These are phyloP conservation scores for Drosophila pachea DNA, from an alignment of 1,140 invertebrate species.

Conservation along the genomic window DNA sequence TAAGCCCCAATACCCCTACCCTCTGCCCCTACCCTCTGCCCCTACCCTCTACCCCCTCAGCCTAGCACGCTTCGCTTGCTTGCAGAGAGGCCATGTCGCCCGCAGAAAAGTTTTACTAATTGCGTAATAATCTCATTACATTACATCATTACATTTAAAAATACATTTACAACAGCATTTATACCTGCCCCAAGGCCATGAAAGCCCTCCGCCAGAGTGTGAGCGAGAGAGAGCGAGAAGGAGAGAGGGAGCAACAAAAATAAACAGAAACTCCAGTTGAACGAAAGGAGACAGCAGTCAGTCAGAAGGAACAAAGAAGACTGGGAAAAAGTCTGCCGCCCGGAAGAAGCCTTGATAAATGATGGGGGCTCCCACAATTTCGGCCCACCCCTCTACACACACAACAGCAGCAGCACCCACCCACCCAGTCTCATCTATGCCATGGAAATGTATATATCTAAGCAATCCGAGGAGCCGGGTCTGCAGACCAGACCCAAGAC, in stretches of 20 bases:
- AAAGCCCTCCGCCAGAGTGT: slow-evolving; percentile 13
- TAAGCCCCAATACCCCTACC: background rate
- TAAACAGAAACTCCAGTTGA: slow-evolving; percentile 14
- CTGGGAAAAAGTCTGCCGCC: slow-evolving; percentile 45
- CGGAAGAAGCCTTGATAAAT: slow-evolving; percentile 72
- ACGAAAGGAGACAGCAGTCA: slow-evolving; percentile 22
- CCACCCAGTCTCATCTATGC: slow-evolving; percentile 25
- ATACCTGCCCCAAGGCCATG: slow-evolving; percentile 68
- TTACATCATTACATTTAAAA: slow-evolving; percentile 78
- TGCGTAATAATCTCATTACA: slow-evolving; percentile 77
- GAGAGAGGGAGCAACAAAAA: background rate
- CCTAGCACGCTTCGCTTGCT: too few species aligned
- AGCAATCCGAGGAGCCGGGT: slow-evolving; percentile 47
- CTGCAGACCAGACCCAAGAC: slow-evolving; percentile 5
- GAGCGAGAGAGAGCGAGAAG: background rate
- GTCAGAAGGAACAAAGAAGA: slow-evolving; percentile 31
- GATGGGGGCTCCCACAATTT: slow-evolving; percentile 39
- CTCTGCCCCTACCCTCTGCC: background rate
- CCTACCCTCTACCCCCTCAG: background rate
- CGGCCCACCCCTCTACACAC: background rate
- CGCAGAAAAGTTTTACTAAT: slow-evolving; percentile 69
- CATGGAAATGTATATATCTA: slow-evolving; percentile 71
- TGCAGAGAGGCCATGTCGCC: background rate
- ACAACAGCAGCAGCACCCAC: too few species aligned
- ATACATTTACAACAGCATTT: slow-evolving; percentile 76